Percentiles rank a stretch among this genome's conserved stretches.
These are phyloP conservation scores for Cyphotilapia sp. DNA, from an alignment of 2,113 vertebrate species.

Conservation along the genomic window DNA sequence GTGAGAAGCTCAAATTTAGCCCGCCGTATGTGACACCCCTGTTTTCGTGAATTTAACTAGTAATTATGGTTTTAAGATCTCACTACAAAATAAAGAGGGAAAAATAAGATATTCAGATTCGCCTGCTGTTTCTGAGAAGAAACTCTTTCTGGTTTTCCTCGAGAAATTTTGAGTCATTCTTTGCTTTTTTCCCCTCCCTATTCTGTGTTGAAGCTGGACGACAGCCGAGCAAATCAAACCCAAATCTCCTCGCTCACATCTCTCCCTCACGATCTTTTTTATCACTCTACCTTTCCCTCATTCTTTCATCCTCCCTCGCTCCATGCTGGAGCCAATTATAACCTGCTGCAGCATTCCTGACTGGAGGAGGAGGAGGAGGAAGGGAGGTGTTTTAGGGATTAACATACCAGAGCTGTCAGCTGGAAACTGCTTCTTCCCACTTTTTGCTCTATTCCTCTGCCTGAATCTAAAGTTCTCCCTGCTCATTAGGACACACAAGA, in stretches of 20 bases:
- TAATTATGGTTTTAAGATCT: background rate
- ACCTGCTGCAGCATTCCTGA: slow-evolving; percentile 38
- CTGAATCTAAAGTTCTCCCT: background rate
- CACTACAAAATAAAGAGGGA: background rate
- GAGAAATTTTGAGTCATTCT: background rate
- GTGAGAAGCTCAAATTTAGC: background rate
- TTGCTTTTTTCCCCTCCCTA: background rate
- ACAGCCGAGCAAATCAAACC: slow-evolving; percentile 22
- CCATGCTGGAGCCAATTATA: slow-evolving; percentile 51
- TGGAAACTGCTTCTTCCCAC: slow-evolving; percentile 23
- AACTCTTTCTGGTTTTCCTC: background rate
- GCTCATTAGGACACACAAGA: background rate
- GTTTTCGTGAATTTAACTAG: background rate
- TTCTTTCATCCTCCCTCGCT: slow-evolving; percentile 44
- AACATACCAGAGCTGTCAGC: slow-evolving; percentile 55
- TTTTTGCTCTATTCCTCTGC: background rate
- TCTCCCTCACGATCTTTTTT: background rate
- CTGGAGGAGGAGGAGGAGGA: background rate
- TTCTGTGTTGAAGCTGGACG: background rate
- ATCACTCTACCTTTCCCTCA: slow-evolving; percentile 17
- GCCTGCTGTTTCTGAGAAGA: background rate
- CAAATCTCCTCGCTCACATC: slow-evolving; percentile 6
- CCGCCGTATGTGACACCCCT: background rate
- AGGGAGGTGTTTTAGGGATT: slow-evolving; percentile 44
- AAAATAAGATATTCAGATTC: background rate